Percentiles rank a stretch among this genome's conserved stretches.
Conservation (phyloP, 2,113 vertebrate genomes). For the Crotalus helleri region DNA sequence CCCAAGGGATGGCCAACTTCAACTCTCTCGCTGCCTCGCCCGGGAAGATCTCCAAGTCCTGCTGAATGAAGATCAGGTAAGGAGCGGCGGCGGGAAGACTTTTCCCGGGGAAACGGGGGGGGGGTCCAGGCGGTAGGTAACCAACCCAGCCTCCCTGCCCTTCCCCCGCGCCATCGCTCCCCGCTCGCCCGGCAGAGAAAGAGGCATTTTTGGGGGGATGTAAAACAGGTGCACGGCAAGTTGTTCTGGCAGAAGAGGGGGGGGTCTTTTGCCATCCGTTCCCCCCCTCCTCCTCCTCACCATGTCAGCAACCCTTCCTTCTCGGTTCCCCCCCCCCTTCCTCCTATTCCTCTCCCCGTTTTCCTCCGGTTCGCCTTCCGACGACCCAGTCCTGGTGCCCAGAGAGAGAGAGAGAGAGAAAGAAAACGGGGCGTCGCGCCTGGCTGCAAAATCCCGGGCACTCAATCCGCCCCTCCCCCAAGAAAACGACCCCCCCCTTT, state of each 20-base stretch:
- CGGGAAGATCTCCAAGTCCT: background rate
- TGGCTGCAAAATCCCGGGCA: background rate
- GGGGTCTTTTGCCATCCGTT: no score
- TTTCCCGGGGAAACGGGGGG: background rate
- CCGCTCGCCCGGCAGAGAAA: background rate
- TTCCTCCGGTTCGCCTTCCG: background rate
- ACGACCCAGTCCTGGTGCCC: background rate
- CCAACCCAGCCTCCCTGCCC: background rate
- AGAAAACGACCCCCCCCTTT: background rate
- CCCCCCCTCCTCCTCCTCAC: background rate
- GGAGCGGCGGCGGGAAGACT: background rate
- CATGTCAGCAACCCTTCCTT: background rate
- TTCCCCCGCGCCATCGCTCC: background rate
- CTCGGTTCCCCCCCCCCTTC: background rate
- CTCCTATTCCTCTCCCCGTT: background rate
- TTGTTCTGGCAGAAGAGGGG: background rate
- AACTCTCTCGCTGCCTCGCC: background rate
- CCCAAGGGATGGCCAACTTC: conserved; percentile 34
- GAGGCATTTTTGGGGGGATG: no score
- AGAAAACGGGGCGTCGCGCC: background rate
- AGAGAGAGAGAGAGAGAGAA: background rate
- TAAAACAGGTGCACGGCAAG: background rate
- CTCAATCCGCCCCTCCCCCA: background rate
- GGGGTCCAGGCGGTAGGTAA: background rate
- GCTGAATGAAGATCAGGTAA: conserved; percentile 27